Evolutionary conservation across 2,888 invertebrate species (phyloP), one percentile per base, ranked within the genome.

Genomic region (Rotaria socialis): DNA sequence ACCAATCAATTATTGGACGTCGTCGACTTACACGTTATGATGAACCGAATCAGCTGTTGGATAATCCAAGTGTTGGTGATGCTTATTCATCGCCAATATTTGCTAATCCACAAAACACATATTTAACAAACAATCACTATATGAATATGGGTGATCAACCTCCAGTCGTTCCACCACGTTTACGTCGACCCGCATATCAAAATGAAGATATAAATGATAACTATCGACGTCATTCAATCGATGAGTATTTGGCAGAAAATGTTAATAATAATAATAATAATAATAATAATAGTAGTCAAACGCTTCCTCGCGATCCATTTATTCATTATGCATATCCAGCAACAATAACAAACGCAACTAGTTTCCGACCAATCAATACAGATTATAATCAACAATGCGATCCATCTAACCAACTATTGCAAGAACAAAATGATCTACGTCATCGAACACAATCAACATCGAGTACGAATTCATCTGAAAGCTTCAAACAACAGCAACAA

Each of bases 311-410:
- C 16, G 67, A 67, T 16, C 8, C 35, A 67, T 80, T 11, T 47
- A 80, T 80, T 80, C 80, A 80, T 47, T 47, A 80, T 80, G 80
- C 80, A 24, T 47, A 80, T 80, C 80, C 80, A 10, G 80, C 80
- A 80, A 80, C 80, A 80, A 80, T 80, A 43, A 80, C 43, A 24
- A 80, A 43, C n/a, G n/a, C 80, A 47, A 22, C 80, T 19, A 47
- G 80, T n/a, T 80, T 80, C n/a, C 43, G 80, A 80, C 80, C 80
- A 24, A 80, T 80, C 4, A 41, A 80, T 47, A n/a, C n/a, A n/a
- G 22, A 80, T 47, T 80, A 80, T 47, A 80, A 80, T 47, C 80
- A 80, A 43, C 80, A 43, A 24, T 47, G 8, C 16, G 43, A 80
- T 47, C 0, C 1, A 4, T 47, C 47, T 24, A 80, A 47, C 47